Percentiles rank a stretch among this genome's conserved stretches.
phyloP scores from a whole-genome alignment of 2,113 vertebrate genomes.

The Condylura cristata region DNA sequence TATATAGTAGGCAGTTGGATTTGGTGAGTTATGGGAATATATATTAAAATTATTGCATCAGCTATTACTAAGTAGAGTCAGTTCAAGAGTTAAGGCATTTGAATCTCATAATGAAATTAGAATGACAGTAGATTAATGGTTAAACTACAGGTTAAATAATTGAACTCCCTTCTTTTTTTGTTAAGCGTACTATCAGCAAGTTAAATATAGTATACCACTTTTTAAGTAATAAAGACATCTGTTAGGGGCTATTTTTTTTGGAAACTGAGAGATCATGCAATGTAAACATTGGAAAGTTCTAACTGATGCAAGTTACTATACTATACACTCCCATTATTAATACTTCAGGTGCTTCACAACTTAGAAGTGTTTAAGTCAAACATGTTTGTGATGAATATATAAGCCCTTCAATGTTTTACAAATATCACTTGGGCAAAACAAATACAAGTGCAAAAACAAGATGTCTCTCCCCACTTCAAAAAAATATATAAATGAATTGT shows the following conservation, averaged over 20 bases:
- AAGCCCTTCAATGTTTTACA: constrained; percentile 17
- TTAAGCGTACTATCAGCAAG: constrained; percentile 63
- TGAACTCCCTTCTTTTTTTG: constrained; percentile 49
- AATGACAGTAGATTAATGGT: constrained; percentile 53
- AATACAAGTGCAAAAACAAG: background rate
- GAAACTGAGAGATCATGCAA: constrained; percentile 45
- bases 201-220: constrained; percentile 58
- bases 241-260: background rate
- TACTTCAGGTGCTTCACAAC: background rate
- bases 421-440: background rate
- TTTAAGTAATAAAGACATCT: constrained; percentile 61
- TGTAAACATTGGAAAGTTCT: constrained; percentile 41
- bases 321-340: background rate
- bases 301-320: background rate
- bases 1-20: background rate
- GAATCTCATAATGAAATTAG: constrained; percentile 62
- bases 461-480: background rate
- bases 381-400: background rate
- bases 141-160: constrained; percentile 64
- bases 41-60: background rate
- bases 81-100: constrained; percentile 58
- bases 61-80: background rate
- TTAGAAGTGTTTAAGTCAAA: constrained; percentile 27
- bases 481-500: background rate
- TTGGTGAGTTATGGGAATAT: background rate